Evolutionary conservation across 2,113 vertebrate species (phyloP), one percentile per base, ranked within the genome.

Genomic region (Trogon melanurus): DNA sequence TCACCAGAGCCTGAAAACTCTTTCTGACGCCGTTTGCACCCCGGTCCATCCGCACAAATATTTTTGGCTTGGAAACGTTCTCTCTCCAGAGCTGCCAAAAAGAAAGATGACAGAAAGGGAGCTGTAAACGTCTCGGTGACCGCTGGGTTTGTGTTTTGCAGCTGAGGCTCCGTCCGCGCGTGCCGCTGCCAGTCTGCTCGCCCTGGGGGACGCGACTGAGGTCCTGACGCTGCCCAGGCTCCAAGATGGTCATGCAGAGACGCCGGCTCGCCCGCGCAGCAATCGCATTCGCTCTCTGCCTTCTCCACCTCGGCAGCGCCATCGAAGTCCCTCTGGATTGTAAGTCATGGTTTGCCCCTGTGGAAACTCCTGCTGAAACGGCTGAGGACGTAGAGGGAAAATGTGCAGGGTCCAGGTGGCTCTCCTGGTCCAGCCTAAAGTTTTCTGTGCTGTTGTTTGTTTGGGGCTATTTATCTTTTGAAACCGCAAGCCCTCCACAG

Each of bases 271-370:
- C 96, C 94, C 79, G 97, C 15, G 79, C 81, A 64, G 93, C 97
- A 51, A 38, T 98, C 51, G 98, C 97, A 22, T 72, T 98, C 9
- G 89, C 98, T 57, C 97, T 99, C 93, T 98, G 96, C 86, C 96
- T 98, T 66, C 98, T 98, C 90, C 96, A 91, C 78, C 92, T 98
- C 19, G 87, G 89, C n/a, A 91, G 96, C 38, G 36, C 98, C 95
- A 99, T 99, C 4, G 98, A 99, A 86, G 99, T 99, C 65, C 99
- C 99, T 47, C 97, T 98, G 97, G 98, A 99, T 51, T 96, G 99
- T 99, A 97, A 99, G 99, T 99, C 48, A 9, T 13, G 27, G 21
- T 13, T 91, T 23, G 1, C 7, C 29, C 51, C 76, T 9, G 21
- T 30, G 13, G 44, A 12, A 14, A 2, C 41, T 13, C 29, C 82